Base-by-base conservation (phyloP, 2,888 invertebrate genomes). In the Ormyrus rosae region DNA sequence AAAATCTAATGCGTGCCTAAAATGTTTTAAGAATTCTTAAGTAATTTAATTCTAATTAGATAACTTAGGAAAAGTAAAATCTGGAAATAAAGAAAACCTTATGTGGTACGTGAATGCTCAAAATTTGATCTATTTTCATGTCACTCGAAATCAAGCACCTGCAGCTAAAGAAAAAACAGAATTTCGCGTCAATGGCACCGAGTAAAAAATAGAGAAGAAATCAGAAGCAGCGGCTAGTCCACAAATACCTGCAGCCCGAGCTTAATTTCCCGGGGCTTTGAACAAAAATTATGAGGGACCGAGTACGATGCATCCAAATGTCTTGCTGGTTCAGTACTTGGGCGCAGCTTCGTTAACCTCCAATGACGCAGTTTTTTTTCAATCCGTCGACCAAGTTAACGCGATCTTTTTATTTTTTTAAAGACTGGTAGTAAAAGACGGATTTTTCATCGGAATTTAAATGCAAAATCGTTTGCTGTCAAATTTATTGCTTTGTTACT, bases 251-350 rank as follows among this genome's bases (percentile, higher is more conserved):
- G 60, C 60, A 19, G 48, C 50, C 19, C 9, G 10, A 50, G 19
- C 48, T 70, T 70, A 50, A 60, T 70, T 70, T 70, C 9, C 19
- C 13, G n/a, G n/a, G 70, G 48, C 58, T 70, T 70, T 50, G 45
- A 46, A 48, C 9, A 11, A 70, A 70, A 58, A 58, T 58, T 60
- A 70, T 48, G 58, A 60, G 48, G 2, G 50, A 13, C 13, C 6
- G 13, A 13, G 6, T 13, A 8, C 50, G 13, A 60, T 60, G 58
- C 48, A 50, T 70, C 19, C 50, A 6, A 70, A 56, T 58, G 56
- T 69, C 46, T 10, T 56, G 69, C 56, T 13, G 13, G 5, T 46
- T 13, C n/a, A 19, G 19, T 60, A n/a, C 34, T 34, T 34, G 4
- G 34, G 34, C n/a, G 10, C 13, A 55, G 4, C 11, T 55, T 68